These are phyloP conservation scores for Paramisgurnus dabryanus DNA, from an alignment of 2,113 vertebrate species.

Conservation along the genomic window DNA sequence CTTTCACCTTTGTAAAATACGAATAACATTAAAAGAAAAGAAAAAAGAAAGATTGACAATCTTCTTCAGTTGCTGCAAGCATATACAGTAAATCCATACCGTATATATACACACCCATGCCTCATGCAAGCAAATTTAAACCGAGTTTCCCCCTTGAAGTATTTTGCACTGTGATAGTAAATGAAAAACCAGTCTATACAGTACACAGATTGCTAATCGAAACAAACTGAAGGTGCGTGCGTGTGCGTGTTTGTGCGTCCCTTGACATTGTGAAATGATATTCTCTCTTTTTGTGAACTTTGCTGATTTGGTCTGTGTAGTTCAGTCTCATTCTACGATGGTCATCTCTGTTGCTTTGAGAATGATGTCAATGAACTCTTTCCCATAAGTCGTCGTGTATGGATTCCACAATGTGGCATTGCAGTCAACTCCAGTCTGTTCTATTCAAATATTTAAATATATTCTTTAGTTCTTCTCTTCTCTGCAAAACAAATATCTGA, in stretches of 20 bases:
- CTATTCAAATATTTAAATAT: constrained; percentile 46
- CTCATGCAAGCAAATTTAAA: constrained; percentile 69
- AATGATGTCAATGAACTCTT: constrained; percentile 22
- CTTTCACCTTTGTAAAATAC: constrained; percentile 76
- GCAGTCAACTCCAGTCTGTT: constrained; percentile 30
- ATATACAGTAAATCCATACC: constrained; percentile 67
- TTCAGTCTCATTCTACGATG: constrained; percentile 44
- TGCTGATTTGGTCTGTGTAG: constrained; percentile 60
- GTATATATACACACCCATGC: constrained; percentile 46
- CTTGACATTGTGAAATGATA: constrained; percentile 79
- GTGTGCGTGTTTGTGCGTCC: constrained; percentile 75
- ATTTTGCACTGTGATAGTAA: constrained; percentile 84
- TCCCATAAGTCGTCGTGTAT: constrained; percentile 25
- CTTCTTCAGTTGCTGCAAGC: constrained; percentile 79
- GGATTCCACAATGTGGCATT: constrained; percentile 37
- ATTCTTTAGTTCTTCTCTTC: constrained; percentile 49
- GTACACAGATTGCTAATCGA: constrained; percentile 78
- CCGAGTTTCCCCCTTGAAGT: constrained; percentile 67
- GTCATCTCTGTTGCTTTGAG: constrained; percentile 45
- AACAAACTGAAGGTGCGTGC: constrained; percentile 78
- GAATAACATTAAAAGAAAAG: constrained; percentile 63
- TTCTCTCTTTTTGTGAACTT: constrained; percentile 75
- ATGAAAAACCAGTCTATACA: constrained; percentile 78
- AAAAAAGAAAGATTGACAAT: constrained; percentile 80
- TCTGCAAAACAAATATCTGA: constrained; percentile 48